Conservation (phyloP, 2,797 vertebrate species). For the Danionella dracula region DNA sequence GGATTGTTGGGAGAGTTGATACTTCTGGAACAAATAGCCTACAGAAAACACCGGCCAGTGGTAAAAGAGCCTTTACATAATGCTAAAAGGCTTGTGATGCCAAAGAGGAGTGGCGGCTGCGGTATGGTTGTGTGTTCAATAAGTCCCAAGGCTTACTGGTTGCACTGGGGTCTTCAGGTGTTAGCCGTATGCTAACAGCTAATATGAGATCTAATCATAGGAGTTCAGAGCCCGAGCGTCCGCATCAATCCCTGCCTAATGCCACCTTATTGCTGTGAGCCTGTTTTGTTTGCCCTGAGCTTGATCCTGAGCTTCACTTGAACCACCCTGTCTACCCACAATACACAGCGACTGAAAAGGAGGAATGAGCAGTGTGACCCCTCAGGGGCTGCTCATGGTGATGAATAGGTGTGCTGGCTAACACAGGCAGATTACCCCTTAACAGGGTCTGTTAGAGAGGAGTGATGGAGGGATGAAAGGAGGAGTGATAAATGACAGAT, state of each 20-base stretch:
- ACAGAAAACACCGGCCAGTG: not conserved
- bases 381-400: slow-evolving; percentile 70
- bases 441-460: slow-evolving; percentile 74
- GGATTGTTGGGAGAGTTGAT: slow-evolving; percentile 35
- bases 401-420: slow-evolving; percentile 74
- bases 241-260: slow-evolving; percentile 66
- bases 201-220: slow-evolving; percentile 87
- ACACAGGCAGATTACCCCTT: slow-evolving; percentile 80
- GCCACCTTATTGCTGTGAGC: slow-evolving; percentile 72
- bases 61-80: not conserved
- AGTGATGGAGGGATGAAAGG: slow-evolving; percentile 38
- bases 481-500: slow-evolving; percentile 83
- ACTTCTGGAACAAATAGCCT: slow-evolving; percentile 36
- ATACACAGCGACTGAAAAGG: slow-evolving; percentile 61
- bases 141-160: slow-evolving; percentile 74
- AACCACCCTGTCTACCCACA: slow-evolving; percentile 26
- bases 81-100: not conserved
- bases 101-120: not conserved
- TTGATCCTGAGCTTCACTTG: slow-evolving; percentile 61
- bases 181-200: slow-evolving; percentile 86
- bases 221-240: slow-evolving; percentile 55
- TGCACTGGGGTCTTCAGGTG: slow-evolving; percentile 80
- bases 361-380: slow-evolving; percentile 74
- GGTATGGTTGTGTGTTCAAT: slow-evolving; percentile 58
- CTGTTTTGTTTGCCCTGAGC: slow-evolving; percentile 68